Percentiles rank a stretch among this genome's conserved stretches.
Conservation (phyloP, 2,888 invertebrate species). For the Blastobasis lacticolella region DNA sequence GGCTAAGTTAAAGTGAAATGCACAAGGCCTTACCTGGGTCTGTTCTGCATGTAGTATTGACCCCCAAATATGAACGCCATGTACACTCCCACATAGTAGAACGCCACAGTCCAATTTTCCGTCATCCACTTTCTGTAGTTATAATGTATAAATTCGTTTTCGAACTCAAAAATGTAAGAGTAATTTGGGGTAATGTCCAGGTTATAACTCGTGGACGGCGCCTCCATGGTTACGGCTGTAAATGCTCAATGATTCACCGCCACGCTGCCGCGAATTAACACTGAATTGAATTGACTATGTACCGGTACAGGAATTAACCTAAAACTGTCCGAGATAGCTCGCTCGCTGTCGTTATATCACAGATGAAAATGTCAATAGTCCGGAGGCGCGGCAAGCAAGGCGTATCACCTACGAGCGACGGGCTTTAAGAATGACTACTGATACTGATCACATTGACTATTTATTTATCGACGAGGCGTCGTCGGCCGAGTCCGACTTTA, state of each 20-base stretch:
- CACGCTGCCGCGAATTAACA: slow-evolving; percentile 35
- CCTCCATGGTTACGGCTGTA: slow-evolving; percentile 42
- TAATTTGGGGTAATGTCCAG: slow-evolving; percentile 85
- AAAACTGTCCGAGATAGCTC: slow-evolving; percentile 47
- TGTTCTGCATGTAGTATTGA: slow-evolving; percentile 93
- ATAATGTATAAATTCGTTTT: slow-evolving; percentile 93
- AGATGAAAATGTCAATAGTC: slow-evolving; percentile 59
- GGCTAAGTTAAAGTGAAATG: too few species aligned
- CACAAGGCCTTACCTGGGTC: slow-evolving; percentile 77
- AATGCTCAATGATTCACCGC: slow-evolving; percentile 27
- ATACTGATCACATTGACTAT: slow-evolving; percentile 49
- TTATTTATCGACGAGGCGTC: slow-evolving; percentile 52
- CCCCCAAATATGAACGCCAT: slow-evolving; percentile 96
- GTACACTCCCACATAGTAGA: slow-evolving; percentile 91
- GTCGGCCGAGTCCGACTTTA: slow-evolving; percentile 37
- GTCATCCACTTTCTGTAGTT: slow-evolving; percentile 95
- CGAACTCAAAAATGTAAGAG: slow-evolving; percentile 95
- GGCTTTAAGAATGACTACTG: slow-evolving; percentile 47
- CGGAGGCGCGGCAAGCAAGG: slow-evolving; percentile 39
- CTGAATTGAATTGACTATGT: slow-evolving; percentile 38
- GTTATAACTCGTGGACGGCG: slow-evolving; percentile 65
- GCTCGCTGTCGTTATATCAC: slow-evolving; percentile 61
- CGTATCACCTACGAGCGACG: slow-evolving; percentile 44
- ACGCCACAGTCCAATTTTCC: slow-evolving; percentile 95
- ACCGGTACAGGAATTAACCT: slow-evolving; percentile 61